phyloP scores from a whole-genome alignment of 2,888 invertebrate genomes.

The Drosophila longiperda region DNA sequence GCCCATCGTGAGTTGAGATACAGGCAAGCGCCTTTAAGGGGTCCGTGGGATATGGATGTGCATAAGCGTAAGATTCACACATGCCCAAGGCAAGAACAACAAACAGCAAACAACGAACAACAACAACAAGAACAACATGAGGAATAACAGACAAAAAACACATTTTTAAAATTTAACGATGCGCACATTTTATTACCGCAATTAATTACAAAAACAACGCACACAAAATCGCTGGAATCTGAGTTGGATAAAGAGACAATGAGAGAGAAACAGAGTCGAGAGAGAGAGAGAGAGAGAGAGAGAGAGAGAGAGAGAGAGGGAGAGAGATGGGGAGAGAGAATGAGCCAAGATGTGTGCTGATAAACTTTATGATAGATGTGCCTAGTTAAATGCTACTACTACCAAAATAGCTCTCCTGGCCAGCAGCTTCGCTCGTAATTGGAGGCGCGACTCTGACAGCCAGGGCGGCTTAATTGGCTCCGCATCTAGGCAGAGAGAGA shows the following conservation, averaged over 20 bases:
- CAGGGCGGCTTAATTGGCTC: conserved; percentile 66
- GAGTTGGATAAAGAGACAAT: conserved; percentile 15
- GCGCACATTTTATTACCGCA: conserved; percentile 84
- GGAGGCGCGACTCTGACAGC: conserved; percentile 74
- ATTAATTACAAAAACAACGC: conserved; percentile 82
- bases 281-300: conserved; percentile 6
- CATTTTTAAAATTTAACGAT: conserved; percentile 82
- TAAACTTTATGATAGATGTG: conserved; percentile 79
- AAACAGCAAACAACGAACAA: conserved; percentile 15
- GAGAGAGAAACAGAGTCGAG: conserved; percentile 5
- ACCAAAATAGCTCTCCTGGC: conserved; percentile 73
- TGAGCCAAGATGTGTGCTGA: conserved; percentile 53
- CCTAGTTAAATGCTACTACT: conserved; percentile 81
- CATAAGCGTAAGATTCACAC: conserved; percentile 75
- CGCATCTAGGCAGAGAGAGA: neutral
- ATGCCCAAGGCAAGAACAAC: conserved; percentile 43
- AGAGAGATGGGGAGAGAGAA: conserved; percentile 7
- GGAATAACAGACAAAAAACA: conserved; percentile 67
- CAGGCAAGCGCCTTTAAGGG: conserved; percentile 36
- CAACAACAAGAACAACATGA: conserved; percentile 20
- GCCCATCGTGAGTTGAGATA: conserved; percentile 21
- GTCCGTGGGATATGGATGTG: conserved; percentile 42
- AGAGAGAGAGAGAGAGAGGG: conserved; percentile 11
- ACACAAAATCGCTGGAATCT: conserved; percentile 58
- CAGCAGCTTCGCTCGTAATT: conserved; percentile 59